Evolutionary conservation across 2,113 vertebrate genomes (phyloP).

Genomic region (Xiphorhynchus elegans): DNA sequence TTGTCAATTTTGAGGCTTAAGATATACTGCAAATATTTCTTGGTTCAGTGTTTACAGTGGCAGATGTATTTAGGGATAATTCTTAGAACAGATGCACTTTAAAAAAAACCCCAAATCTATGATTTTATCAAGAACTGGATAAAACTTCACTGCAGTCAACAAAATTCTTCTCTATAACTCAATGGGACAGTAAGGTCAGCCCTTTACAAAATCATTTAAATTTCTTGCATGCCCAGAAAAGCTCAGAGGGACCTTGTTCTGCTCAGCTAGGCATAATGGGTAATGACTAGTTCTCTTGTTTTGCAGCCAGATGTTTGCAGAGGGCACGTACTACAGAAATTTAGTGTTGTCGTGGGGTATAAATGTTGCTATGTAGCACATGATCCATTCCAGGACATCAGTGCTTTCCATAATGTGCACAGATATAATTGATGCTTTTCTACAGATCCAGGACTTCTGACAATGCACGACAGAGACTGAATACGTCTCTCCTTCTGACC

Average conservation of each 20-base stretch:
- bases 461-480: accelerated
- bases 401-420: not conserved
- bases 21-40: not conserved
- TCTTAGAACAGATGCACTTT: not conserved
- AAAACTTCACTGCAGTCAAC: not conserved
- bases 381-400: not conserved
- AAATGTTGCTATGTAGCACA: not conserved
- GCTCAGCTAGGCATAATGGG: not conserved
- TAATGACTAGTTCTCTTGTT: not conserved
- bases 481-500: not conserved
- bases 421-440: not conserved
- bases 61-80: not conserved
- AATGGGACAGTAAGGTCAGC: not conserved
- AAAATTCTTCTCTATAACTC: not conserved
- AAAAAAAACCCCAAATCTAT: not conserved
- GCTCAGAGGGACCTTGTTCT: not conserved
- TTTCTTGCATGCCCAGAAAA: not conserved
- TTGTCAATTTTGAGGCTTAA: not conserved
- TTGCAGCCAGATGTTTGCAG: not conserved
- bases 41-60: not conserved
- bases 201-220: not conserved
- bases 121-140: not conserved
- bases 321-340: not conserved
- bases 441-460: not conserved
- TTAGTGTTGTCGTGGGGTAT: not conserved